Evolutionary conservation across 1,140 invertebrate species (phyloP).

Genomic region (Papilio aristodemus): DNA sequence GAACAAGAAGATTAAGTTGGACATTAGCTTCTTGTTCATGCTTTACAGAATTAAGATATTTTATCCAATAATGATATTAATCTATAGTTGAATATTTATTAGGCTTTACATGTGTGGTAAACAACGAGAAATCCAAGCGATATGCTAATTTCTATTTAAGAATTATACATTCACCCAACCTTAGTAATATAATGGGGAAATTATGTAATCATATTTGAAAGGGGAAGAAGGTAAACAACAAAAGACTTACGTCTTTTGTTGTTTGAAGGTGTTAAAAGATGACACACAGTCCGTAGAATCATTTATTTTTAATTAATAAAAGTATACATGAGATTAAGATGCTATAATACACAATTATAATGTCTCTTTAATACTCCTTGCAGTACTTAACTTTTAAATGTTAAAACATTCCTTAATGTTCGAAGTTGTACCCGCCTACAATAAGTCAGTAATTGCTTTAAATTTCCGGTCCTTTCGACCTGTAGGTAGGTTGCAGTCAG

Average conservation of each 20-base stretch:
- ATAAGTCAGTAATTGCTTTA: slow-evolving; percentile 23
- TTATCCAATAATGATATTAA: too few relatives aligned
- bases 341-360: too few relatives aligned
- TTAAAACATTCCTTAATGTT: slow-evolving; percentile 26
- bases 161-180: too few relatives aligned
- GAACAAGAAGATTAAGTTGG: background rate
- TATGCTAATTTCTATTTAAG: too few relatives aligned
- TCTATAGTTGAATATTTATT: too few relatives aligned
- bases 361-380: background rate
- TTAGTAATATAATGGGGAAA: too few relatives aligned
- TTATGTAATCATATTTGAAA: too few relatives aligned
- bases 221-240: background rate
- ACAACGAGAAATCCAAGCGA: too few relatives aligned
- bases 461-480: slow-evolving; percentile 32
- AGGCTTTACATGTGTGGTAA: too few relatives aligned
- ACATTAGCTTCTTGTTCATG: background rate
- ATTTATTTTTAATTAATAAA: background rate
- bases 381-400: slow-evolving; percentile 13
- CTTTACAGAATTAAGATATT: background rate
- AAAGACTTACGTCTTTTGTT: background rate
- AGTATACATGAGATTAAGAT: background rate
- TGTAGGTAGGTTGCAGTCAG: slow-evolving; percentile 21
- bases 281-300: background rate
- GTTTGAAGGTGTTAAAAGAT: background rate
- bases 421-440: slow-evolving; percentile 26